Evolutionary conservation across 2,797 vertebrate species (phyloP).

Genomic region (Gadopsis bispinosus): DNA sequence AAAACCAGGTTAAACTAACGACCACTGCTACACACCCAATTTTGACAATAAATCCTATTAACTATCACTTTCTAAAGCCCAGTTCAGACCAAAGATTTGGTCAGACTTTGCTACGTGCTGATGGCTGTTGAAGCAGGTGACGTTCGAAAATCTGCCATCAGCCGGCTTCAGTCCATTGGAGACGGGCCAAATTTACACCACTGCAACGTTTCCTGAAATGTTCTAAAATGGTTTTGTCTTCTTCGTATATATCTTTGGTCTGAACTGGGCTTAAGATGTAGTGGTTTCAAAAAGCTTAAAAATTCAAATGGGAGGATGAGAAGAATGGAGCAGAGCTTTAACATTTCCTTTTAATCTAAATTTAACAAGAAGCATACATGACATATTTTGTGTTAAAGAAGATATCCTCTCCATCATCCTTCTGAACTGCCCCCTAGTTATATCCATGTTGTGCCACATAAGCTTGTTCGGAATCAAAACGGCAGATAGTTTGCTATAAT

Average conservation of each 20-base stretch:
- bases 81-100: too few species aligned
- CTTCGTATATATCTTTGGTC: too few species aligned
- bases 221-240: too few species aligned
- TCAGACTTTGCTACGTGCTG: too few species aligned
- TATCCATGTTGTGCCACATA: constrained; percentile 43
- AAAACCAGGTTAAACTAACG: background rate
- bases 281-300: constrained; percentile 6
- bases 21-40: background rate
- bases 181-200: too few species aligned
- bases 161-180: too few species aligned
- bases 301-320: constrained; percentile 14
- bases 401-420: constrained; percentile 32
- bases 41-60: background rate
- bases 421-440: constrained; percentile 48
- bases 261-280: background rate
- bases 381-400: constrained; percentile 42
- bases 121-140: too few species aligned
- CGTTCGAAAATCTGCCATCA: too few species aligned
- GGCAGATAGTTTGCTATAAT: constrained; percentile 65
- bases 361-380: constrained; percentile 39
- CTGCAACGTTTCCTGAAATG: too few species aligned
- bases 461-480: constrained; percentile 51
- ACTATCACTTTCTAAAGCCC: background rate
- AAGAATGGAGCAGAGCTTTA: constrained; percentile 21
- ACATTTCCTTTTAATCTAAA: constrained; percentile 48